Evolutionary conservation across 2,888 invertebrate species (phyloP).

Genomic region (Chaitophorus viminalis): DNA sequence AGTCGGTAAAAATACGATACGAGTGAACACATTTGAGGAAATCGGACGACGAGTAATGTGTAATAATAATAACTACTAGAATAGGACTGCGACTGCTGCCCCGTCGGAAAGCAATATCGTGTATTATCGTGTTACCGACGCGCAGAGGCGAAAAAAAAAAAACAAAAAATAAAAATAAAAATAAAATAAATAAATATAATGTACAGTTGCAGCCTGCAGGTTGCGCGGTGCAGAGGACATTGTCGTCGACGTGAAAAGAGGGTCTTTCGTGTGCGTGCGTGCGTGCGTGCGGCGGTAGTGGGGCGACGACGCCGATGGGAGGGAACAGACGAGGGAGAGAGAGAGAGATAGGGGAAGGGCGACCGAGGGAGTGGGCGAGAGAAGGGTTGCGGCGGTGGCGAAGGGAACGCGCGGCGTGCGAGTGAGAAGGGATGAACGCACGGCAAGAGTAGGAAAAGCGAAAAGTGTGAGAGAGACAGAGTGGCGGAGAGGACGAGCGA

Average conservation of each 20-base stretch:
- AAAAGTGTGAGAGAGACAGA: not conserved
- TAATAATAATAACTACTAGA: not conserved
- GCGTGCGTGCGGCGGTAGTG: not conserved
- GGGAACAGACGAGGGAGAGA: not conserved
- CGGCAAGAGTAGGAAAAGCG: conserved; percentile 60
- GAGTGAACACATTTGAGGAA: conserved; percentile 44
- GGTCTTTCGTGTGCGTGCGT: conserved; percentile 31
- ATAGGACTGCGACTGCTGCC: not conserved
- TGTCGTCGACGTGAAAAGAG: conserved; percentile 66
- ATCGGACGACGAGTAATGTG: too few species aligned
- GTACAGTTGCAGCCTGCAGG: conserved; percentile 53
- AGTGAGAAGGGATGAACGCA: conserved; percentile 66
- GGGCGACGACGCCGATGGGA: not conserved
- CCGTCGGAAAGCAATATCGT: not conserved
- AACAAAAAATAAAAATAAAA: not conserved
- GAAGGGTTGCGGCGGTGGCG: conserved; percentile 67
- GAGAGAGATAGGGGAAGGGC: conserved; percentile 52
- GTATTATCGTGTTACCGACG: not conserved
- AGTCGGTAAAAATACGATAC: conserved; percentile 14
- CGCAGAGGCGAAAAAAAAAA: not conserved
- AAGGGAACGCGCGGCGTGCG: conserved; percentile 70
- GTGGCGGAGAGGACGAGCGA: not conserved
- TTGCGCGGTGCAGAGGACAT: conserved; percentile 55
- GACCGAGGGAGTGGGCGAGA: conserved; percentile 50
- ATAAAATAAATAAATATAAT: conserved; percentile 8